A percentile compares a stretch with the other conserved stretches of the same genome.
phyloP scores from a whole-genome alignment of 2,113 vertebrate species.

The Etia nguti region DNA sequence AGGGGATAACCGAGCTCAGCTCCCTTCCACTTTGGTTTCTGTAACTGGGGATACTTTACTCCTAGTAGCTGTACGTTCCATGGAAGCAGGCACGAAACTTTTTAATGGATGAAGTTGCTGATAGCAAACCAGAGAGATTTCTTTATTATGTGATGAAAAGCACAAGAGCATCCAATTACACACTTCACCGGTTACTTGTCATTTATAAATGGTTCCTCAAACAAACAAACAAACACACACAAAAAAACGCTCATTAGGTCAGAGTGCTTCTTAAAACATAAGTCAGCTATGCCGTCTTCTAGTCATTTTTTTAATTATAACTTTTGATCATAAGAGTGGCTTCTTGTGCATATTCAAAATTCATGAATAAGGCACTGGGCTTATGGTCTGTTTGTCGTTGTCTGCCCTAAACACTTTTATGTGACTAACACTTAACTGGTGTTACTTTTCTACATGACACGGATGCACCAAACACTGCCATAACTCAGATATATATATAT shows the following conservation, averaged over 20 bases:
- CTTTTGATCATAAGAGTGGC: not conserved
- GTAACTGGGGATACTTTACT: not conserved
- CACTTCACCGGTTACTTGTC: not conserved
- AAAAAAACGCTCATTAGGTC: not conserved
- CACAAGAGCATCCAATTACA: not conserved
- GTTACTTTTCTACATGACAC: not conserved
- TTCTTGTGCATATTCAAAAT: not conserved
- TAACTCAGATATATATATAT: not conserved
- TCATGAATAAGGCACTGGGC: not conserved
- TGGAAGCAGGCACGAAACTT: not conserved
- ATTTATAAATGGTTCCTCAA: not conserved
- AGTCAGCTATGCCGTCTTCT: not conserved
- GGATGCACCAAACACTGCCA: not conserved
- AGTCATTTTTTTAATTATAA: not conserved
- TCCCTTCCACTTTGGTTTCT: not conserved
- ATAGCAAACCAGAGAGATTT: not conserved
- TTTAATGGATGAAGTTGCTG: not conserved
- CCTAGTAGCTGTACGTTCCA: not conserved
- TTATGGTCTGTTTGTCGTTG: not conserved
- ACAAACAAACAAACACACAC: not conserved
- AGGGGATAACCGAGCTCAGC: conserved; percentile 7
- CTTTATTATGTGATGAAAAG: not conserved
- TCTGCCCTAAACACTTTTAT: not conserved
- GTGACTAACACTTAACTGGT: not conserved
- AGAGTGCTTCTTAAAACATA: not conserved